These are phyloP conservation scores for Camelus dromedarius DNA, from an alignment of 2,113 vertebrate species.

Conservation along the genomic window DNA sequence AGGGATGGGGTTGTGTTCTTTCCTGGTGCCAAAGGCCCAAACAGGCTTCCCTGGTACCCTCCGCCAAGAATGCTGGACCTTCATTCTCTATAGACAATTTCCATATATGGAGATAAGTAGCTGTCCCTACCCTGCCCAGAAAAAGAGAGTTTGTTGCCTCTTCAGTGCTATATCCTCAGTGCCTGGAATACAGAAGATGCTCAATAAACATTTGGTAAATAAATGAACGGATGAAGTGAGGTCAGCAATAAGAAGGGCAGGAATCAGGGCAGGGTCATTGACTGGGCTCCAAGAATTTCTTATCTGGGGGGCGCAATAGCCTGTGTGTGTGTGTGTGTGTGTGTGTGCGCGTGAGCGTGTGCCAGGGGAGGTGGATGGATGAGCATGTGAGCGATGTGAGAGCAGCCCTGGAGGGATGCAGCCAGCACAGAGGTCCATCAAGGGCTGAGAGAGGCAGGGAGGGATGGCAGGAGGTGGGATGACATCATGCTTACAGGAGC, in stretches of 20 bases:
- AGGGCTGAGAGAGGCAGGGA: not conserved
- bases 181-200: not conserved
- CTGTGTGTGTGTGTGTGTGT: not conserved
- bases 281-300: not conserved
- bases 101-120: not conserved
- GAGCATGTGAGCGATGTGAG: not conserved
- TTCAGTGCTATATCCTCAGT: not conserved
- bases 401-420: not conserved
- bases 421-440: not conserved
- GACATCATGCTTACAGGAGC: not conserved
- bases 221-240: not conserved
- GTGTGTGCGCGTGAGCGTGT: too few relatives aligned
- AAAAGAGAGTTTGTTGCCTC: not conserved
- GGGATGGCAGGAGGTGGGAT: fast-evolving
- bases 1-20: not conserved
- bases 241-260: not conserved
- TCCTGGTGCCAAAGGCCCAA: not conserved
- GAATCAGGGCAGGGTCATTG: not conserved
- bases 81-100: not conserved
- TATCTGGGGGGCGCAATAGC: too few relatives aligned
- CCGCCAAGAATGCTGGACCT: not conserved
- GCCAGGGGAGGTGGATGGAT: not conserved
- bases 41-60: not conserved
- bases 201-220: not conserved
- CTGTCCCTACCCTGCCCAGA: not conserved